phyloP scores from a whole-genome alignment of 30 jellyfish, hydroid and myxozoan genomes.

The Calvadosia cruxmelitensis region DNA sequence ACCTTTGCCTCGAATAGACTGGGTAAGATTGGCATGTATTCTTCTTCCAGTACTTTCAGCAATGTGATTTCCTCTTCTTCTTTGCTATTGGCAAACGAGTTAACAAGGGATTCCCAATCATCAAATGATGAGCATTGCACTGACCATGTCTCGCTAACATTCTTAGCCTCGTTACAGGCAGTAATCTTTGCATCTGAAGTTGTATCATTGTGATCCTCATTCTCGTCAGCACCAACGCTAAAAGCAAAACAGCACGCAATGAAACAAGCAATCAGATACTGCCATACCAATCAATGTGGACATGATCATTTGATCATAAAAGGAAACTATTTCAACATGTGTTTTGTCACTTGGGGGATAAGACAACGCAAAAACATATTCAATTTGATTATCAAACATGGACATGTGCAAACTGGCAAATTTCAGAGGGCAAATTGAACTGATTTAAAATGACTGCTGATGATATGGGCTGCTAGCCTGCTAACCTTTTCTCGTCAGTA shows the following conservation, averaged over 20 bases:
- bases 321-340: no score
- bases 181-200: neutral
- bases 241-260: no score
- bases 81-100: conserved; percentile 27
- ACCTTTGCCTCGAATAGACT: conserved; percentile 64
- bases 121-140: conserved; percentile 59
- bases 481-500: neutral
- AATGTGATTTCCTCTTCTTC: conserved; percentile 28
- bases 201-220: neutral
- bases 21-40: conserved; percentile 21
- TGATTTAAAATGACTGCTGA: no score
- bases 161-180: conserved; percentile 1
- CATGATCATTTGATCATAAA: no score
- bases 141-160: conserved; percentile 20
- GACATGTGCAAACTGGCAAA: no score
- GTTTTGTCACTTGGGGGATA: no score
- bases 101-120: conserved; percentile 52
- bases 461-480: no score
- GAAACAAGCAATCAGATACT: no score
- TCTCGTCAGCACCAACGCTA: neutral
- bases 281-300: no score
- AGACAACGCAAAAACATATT: no score
- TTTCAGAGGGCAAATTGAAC: no score
- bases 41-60: conserved; percentile 7
- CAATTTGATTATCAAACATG: no score